Evolutionary conservation across 2,797 vertebrate genomes (phyloP).

Genomic region (Manis pentadactyla): DNA sequence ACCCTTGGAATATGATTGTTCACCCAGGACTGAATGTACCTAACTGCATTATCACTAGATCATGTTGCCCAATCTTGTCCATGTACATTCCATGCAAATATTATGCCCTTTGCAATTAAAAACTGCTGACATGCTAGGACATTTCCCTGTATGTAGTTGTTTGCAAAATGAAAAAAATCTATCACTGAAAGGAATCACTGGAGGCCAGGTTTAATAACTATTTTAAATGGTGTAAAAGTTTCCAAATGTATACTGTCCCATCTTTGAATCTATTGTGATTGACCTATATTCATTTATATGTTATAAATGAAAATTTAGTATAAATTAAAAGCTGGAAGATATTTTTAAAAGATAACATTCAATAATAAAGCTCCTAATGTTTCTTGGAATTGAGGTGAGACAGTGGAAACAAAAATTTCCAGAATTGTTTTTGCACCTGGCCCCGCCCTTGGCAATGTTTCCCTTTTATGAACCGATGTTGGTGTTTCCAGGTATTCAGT

Average conservation of each 20-base stretch:
- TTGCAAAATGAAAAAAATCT: neutral
- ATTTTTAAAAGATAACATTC: slow-evolving; percentile 23
- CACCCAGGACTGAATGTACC: neutral
- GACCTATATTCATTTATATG: neutral
- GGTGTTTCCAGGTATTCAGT: slow-evolving; percentile 6
- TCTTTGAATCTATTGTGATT: neutral
- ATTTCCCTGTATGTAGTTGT: neutral
- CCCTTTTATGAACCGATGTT: neutral
- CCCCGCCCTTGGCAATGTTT: neutral
- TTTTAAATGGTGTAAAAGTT: slow-evolving; percentile 16
- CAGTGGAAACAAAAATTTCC: slow-evolving; percentile 48
- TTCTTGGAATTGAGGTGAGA: slow-evolving; percentile 56
- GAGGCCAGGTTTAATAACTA: neutral
- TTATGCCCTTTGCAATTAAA: neutral
- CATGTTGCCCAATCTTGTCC: neutral
- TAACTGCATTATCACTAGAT: slow-evolving; percentile 22
- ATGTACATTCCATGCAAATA: neutral
- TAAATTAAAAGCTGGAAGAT: neutral
- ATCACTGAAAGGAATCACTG: neutral
- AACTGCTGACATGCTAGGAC: slow-evolving; percentile 1
- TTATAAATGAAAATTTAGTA: neutral
- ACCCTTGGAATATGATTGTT: neutral
- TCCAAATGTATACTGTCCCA: neutral
- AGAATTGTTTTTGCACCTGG: slow-evolving; percentile 56
- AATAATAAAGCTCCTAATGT: slow-evolving; percentile 38